Base-by-base conservation (phyloP, 2,888 invertebrate genomes). In the Aphidoletes aphidimyza region DNA sequence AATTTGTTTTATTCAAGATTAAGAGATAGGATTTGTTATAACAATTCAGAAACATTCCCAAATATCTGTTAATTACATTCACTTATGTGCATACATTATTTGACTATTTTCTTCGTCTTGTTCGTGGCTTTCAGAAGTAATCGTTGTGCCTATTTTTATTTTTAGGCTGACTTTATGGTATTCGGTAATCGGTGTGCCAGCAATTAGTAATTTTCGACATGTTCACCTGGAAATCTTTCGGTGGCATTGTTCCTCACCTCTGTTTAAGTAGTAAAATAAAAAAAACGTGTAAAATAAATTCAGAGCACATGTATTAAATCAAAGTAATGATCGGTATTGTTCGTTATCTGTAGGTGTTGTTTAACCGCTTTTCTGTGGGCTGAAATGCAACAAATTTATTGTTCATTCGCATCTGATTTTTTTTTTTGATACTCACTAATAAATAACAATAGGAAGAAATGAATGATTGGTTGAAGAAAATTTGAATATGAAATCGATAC, bases 401-500 rank as follows among this genome's bases (percentile, higher is more conserved):
- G 5, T 69, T 30, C n/a, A 19, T 30, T 22, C 22, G 3, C 54
- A 54, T 54, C 54, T 54, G 54, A 47, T 47, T 2, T 47, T 14
- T 17, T 14, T 14, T 69, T 69, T 69, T 26, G 54, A 54, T 54
- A 30, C 14, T 69, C 17, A 14, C 30, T 30, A 69, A 69, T 69
- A 69, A 69, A 69, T 69, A 69, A 69, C 30, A 69, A 54, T 69
- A 14, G 1, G 1, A 30, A 3, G 69, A 69, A 69, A 69, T 69
- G 69, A 69, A 69, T 69, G 69, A 69, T 69, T 30, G 26, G 9
- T 3, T 26, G n/a, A 54, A 54, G 19, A 47, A 54, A 69, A 69
- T 69, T 30, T 69, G 69, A 69, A 69, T 69, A 69, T 5, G 34
- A 69, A 69, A 69, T 69, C 69, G 69, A 69, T 69, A 69, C 69